Evolutionary conservation across 2,113 vertebrate species (phyloP).

Genomic region (Bettongia penicillata): DNA sequence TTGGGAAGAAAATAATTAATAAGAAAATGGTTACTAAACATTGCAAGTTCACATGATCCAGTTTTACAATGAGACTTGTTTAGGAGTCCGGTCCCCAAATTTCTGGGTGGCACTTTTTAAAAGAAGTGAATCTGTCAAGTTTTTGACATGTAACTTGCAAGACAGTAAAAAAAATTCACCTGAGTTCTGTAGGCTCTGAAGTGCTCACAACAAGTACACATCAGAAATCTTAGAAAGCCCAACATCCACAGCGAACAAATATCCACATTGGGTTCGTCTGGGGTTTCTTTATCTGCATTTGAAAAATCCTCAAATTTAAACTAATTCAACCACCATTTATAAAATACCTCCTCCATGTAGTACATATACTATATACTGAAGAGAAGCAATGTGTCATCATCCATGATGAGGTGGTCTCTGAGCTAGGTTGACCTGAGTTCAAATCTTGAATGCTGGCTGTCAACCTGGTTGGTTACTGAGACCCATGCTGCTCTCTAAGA

Average conservation of each 20-base stretch:
- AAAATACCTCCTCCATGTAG: neutral
- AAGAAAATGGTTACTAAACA: neutral
- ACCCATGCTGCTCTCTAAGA: neutral
- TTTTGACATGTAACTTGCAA: neutral
- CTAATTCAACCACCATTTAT: neutral
- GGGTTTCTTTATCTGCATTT: neutral
- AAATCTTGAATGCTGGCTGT: neutral
- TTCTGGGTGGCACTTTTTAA: constrained; percentile 12
- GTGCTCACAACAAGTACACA: neutral
- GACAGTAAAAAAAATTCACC: neutral
- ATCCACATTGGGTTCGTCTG: neutral
- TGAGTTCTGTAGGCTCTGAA: neutral
- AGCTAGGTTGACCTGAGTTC: neutral
- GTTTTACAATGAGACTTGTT: neutral
- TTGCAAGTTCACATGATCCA: neutral
- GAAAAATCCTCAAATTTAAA: neutral
- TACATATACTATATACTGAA: neutral
- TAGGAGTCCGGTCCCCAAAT: neutral
- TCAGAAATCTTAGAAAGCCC: neutral
- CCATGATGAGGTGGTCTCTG: neutral
- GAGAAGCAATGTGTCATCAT: neutral
- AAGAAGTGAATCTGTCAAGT: constrained; percentile 9
- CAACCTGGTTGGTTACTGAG: neutral
- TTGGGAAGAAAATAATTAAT: neutral
- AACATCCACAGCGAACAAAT: neutral